Base-by-base conservation (phyloP, 2,888 invertebrate genomes). In the Morpho deidamia region DNA sequence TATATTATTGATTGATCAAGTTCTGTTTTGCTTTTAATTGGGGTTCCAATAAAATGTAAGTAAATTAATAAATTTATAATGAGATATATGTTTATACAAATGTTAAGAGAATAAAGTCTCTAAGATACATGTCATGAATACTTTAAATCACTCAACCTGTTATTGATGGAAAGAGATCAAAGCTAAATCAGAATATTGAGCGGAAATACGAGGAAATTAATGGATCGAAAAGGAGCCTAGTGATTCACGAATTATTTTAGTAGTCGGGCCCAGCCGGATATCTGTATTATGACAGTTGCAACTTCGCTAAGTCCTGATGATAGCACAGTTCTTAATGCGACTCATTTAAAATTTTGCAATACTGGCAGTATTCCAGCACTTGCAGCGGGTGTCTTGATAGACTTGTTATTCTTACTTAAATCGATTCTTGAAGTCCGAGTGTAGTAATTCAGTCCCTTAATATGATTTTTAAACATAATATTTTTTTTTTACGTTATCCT, bases 241-340 rank as follows among this genome's bases (percentile, higher is more conserved):
- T 23, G 37, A 37, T 39, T 39, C 32, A 8, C 38, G 11, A 1
- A 46, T 39, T 46, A 38, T 32, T 39, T 32, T 46, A 7, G n/a
- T 23, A 39, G 38, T 46, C 32, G 7, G 5, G 23, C 32, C 38
- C 32, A 46, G 46, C 9, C 46, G 32, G 46, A 39, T 46, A 46
- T 46, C 46, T 11, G 46, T 46, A 32, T 46, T 46, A 46, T 46
- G 38, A 46, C 46, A 46, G 39, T 11, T 38, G 38, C 46, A 32
- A 46, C 38, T 46, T 38, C 39, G 11, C 38, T 46, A 46, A 46
- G 11, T 38, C 32, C 39, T 10, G 9, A 39, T 46, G 46, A 46
- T 46, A 46, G 46, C 23, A n/a, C 11, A 38, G 11, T 46, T 46
- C 46, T 46, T 46, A 35, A 39, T n/a, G 46, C 38, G 38, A 14